Evolutionary conservation across 2,797 vertebrate species (phyloP).

Genomic region (Corythornis leucogaster): DNA sequence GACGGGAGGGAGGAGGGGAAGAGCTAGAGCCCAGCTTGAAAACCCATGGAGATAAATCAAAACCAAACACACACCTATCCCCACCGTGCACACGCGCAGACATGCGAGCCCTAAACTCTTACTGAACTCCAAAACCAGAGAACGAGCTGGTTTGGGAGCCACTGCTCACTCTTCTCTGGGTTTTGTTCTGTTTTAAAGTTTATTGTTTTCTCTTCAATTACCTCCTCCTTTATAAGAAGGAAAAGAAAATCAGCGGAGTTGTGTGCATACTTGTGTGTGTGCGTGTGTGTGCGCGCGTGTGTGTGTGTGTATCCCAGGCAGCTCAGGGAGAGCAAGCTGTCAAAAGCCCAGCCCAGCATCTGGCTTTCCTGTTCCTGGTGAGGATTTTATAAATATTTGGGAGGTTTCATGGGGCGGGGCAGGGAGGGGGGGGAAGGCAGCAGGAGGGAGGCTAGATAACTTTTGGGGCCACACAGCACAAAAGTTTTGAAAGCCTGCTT

Average conservation of each 20-base stretch:
- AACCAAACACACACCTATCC: slow-evolving; percentile 31
- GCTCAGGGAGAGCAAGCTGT: slow-evolving; percentile 32
- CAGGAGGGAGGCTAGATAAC: slow-evolving; percentile 62
- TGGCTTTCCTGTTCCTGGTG: slow-evolving; percentile 71
- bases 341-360: slow-evolving; percentile 38
- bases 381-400: slow-evolving; percentile 75
- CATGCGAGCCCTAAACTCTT: slow-evolving; percentile 22
- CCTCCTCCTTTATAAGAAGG: neutral
- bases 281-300: neutral
- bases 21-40: slow-evolving; percentile 30
- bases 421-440: neutral
- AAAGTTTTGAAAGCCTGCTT: slow-evolving; percentile 75
- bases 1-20: slow-evolving; percentile 7
- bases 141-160: neutral
- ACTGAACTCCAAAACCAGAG: slow-evolving; percentile 14
- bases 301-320: neutral
- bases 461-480: slow-evolving; percentile 50
- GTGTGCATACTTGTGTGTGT: neutral
- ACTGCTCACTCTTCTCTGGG: neutral
- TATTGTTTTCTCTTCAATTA: neutral
- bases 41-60: neutral
- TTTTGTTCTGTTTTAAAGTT: neutral
- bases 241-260: neutral
- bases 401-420: neutral
- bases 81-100: neutral